A percentile compares a stretch with the other conserved stretches of the same genome.
phyloP scores from a whole-genome alignment of 2,888 invertebrate genomes.

The Stegophylla sp. region DNA sequence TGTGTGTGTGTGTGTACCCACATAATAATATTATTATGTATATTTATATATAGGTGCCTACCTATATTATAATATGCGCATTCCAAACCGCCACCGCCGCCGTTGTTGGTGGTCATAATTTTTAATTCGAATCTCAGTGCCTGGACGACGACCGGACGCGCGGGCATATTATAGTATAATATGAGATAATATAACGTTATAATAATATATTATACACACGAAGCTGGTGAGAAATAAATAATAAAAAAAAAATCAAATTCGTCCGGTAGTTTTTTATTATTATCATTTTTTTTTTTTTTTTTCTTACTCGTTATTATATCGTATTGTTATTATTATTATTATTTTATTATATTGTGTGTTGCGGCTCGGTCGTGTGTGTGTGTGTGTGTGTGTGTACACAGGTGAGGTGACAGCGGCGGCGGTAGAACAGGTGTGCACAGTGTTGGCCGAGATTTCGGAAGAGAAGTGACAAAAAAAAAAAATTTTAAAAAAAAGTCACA shows the following conservation, averaged over 20 bases:
- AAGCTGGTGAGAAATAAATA: background rate
- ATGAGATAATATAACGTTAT: background rate
- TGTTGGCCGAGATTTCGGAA: slow-evolving; percentile 41
- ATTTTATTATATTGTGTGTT: slow-evolving; percentile 9
- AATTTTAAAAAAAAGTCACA: background rate
- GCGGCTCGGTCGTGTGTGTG: no score
- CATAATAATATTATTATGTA: no score
- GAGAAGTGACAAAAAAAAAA: background rate
- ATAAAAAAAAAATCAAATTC: slow-evolving; percentile 23
- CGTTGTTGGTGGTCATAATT: slow-evolving; percentile 55
- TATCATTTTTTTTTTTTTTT: background rate
- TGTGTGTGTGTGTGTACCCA: no score
- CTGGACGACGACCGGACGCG: slow-evolving; percentile 44
- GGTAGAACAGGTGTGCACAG: slow-evolving; percentile 35
- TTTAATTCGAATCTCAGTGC: slow-evolving; percentile 49
- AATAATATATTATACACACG: slow-evolving; percentile 2
- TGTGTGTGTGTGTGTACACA: slow-evolving; percentile 36
- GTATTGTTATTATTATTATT: slow-evolving; percentile 19
- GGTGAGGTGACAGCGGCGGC: slow-evolving; percentile 18
- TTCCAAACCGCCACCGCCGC: slow-evolving; percentile 21
- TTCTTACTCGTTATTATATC: background rate
- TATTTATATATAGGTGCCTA: no score
- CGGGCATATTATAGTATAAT: background rate
- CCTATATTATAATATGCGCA: background rate
- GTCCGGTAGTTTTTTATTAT: slow-evolving; percentile 14